Conservation (phyloP, 2,797 vertebrate genomes). For the Microctenopoma stevenorrisi region DNA sequence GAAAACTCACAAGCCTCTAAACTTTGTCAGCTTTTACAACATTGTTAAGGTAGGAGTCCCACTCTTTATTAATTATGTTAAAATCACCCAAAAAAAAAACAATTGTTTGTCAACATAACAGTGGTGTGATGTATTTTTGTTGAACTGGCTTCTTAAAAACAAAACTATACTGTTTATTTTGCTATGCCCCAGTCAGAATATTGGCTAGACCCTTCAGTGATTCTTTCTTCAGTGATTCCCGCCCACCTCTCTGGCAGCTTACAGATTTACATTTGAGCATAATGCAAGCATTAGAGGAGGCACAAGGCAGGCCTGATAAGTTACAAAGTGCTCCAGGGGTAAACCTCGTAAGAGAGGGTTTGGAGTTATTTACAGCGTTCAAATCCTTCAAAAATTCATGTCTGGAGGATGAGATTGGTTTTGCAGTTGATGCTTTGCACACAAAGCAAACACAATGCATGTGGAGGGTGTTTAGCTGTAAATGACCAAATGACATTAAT, state of each 20-base stretch:
- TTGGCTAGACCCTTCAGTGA: slow-evolving; percentile 83
- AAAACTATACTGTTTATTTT: slow-evolving; percentile 81
- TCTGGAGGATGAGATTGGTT: slow-evolving; percentile 86
- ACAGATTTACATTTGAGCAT: slow-evolving; percentile 89
- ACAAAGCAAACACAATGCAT: slow-evolving; percentile 84
- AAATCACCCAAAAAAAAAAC: slow-evolving; percentile 37
- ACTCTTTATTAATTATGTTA: slow-evolving; percentile 36
- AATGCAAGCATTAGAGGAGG: slow-evolving; percentile 87
- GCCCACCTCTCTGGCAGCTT: slow-evolving; percentile 87
- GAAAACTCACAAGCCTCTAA: slow-evolving; percentile 35
- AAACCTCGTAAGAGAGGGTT: slow-evolving; percentile 88
- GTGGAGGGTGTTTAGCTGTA: slow-evolving; percentile 74
- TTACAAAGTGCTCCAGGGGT: slow-evolving; percentile 89
- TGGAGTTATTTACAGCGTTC: slow-evolving; percentile 89
- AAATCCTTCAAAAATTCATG: slow-evolving; percentile 87
- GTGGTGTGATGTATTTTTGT: slow-evolving; percentile 69
- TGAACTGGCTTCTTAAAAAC: slow-evolving; percentile 64
- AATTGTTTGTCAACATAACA: slow-evolving; percentile 66
- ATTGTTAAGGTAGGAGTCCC: slow-evolving; percentile 2
- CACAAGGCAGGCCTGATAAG: slow-evolving; percentile 88
- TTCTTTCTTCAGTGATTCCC: slow-evolving; percentile 84
- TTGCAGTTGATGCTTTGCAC: slow-evolving; percentile 81
- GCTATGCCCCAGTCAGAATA: slow-evolving; percentile 80
- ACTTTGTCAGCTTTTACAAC: slow-evolving; percentile 46
- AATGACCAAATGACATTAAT: slow-evolving; percentile 85